phyloP scores from a whole-genome alignment of 2,888 invertebrate genomes.

The Stomorhina lunata region DNA sequence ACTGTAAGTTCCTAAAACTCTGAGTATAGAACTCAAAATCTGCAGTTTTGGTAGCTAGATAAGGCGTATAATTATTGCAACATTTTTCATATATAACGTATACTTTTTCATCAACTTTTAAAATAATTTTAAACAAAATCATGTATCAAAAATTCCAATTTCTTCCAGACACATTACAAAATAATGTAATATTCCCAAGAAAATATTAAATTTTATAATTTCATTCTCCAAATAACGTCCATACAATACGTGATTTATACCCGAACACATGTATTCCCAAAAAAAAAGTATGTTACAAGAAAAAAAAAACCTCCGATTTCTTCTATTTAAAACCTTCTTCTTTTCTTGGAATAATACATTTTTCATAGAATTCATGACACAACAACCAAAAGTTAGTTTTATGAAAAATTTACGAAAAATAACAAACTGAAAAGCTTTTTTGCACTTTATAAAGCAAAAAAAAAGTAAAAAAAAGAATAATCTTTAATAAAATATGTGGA shows the following conservation, averaged over 20 bases:
- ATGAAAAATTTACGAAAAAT: background rate
- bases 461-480: background rate
- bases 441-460: background rate
- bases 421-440: background rate
- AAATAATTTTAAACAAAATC: background rate
- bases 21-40: no score
- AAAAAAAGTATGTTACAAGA: no score
- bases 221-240: background rate
- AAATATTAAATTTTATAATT: background rate
- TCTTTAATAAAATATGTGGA: constrained; percentile 6
- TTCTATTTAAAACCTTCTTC: background rate
- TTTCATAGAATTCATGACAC: background rate
- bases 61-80: no score
- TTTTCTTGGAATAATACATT: background rate
- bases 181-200: no score
- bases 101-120: no score
- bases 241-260: background rate
- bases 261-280: no score
- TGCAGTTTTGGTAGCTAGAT: no score
- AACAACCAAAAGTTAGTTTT: background rate
- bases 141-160: no score
- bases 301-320: background rate
- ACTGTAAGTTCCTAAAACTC: no score
- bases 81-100: no score
- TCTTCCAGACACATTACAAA: no score